A percentile compares a stretch with the other conserved stretches of the same genome.
Conservation (phyloP, 92 coral and sea anemone species). For the Porites rus region DNA sequence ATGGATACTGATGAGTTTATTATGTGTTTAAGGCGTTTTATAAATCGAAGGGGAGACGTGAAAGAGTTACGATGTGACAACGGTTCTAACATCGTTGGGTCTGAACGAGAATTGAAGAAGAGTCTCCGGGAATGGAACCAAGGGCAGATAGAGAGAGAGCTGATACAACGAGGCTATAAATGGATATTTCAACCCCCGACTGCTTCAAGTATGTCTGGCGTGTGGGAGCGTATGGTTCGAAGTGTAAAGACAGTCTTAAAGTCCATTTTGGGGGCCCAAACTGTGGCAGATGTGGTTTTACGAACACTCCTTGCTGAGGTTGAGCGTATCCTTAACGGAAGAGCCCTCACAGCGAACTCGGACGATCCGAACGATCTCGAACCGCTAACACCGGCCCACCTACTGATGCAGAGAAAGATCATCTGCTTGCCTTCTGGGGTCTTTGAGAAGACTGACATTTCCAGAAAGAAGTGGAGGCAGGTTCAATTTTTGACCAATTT, state of each 20-base stretch:
- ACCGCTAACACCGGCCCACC: conserved; percentile 53
- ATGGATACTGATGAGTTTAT: too few species aligned
- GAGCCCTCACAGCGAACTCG: conserved; percentile 60
- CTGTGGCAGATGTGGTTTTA: conserved; percentile 32
- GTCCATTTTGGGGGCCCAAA: background rate
- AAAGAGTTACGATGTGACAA: conserved; percentile 20
- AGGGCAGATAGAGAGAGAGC: conserved; percentile 20
- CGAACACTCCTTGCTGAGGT: conserved; percentile 46
- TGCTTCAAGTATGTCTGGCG: conserved; percentile 53
- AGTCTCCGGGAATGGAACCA: conserved; percentile 2
- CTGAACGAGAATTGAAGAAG: background rate
- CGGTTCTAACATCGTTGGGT: too few species aligned
- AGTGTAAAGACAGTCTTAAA: conserved; percentile 33
- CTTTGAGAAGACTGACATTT: conserved; percentile 30
- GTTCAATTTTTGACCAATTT: too few species aligned
- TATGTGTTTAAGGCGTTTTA: too few species aligned
- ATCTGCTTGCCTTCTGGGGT: conserved; percentile 45
- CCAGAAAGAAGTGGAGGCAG: conserved; percentile 34
- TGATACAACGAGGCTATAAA: too few species aligned
- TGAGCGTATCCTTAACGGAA: conserved; percentile 52
- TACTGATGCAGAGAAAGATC: conserved; percentile 42
- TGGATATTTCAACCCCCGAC: background rate
- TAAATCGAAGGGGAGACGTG: too few species aligned
- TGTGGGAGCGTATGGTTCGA: conserved; percentile 61
- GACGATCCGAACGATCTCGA: conserved; percentile 51